Evolutionary conservation across 2,113 vertebrate species (phyloP).

Genomic region (Oriolus oriolus): DNA sequence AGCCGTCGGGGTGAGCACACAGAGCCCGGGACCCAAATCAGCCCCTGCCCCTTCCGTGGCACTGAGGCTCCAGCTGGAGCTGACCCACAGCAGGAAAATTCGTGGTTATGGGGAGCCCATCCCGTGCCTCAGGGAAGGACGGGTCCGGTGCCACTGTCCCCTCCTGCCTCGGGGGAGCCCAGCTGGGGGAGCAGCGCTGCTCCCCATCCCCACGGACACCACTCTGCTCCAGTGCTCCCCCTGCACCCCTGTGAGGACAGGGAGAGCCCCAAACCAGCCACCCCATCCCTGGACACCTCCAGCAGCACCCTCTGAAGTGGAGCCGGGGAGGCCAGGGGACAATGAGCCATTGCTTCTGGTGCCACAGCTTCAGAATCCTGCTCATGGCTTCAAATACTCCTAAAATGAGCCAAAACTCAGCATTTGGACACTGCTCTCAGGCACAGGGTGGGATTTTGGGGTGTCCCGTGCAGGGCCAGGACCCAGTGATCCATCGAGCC

Average conservation of each 20-base stretch:
- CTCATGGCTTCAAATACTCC: background rate
- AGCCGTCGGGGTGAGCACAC: background rate
- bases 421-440: background rate
- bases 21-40: background rate
- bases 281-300: background rate
- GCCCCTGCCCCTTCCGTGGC: background rate
- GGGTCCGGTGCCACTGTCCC: background rate
- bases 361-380: background rate
- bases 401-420: background rate
- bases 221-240: rapidly evolving
- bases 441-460: background rate
- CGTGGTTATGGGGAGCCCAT: background rate
- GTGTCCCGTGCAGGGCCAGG: background rate
- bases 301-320: background rate
- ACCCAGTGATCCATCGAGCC: background rate
- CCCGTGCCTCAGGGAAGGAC: background rate
- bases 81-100: background rate
- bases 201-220: background rate
- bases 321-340: background rate
- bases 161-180: background rate
- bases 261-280: background rate
- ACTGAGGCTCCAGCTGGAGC: background rate
- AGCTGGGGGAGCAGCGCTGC: background rate
- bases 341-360: background rate
- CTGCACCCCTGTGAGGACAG: background rate